phyloP scores from a whole-genome alignment of 1,140 invertebrate species.

The Oscheius sp. region DNA sequence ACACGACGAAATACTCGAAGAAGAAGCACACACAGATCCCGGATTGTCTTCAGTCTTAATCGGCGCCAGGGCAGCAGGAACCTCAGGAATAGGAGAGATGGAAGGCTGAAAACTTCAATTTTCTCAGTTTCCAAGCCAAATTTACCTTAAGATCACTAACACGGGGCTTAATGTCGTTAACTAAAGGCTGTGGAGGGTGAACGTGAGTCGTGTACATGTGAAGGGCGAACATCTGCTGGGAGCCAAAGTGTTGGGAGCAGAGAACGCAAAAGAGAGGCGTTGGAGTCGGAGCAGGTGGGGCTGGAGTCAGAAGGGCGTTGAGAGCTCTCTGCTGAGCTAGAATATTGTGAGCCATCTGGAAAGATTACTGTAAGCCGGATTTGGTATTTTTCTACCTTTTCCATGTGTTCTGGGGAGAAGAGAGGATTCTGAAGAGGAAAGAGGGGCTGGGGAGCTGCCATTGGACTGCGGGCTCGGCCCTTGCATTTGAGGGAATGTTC shows the following conservation, averaged over 20 bases:
- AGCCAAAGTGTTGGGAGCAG: constrained; percentile 32
- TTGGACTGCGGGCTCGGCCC: constrained; percentile 33
- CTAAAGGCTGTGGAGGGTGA: constrained; percentile 7
- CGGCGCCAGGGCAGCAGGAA: background rate
- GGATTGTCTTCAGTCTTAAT: constrained; percentile 27
- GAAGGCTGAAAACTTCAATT: too few species aligned
- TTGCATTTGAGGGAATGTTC: constrained; percentile 55
- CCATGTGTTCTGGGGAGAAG: constrained; percentile 24
- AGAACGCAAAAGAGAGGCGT: constrained; percentile 29
- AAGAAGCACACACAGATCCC: constrained; percentile 14
- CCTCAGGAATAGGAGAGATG: too few species aligned
- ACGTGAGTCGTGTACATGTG: constrained; percentile 37
- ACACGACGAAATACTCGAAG: constrained; percentile 43
- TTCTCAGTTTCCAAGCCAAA: too few species aligned
- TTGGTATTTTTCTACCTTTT: constrained; percentile 16
- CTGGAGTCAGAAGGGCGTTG: constrained; percentile 6
- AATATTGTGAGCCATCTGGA: constrained; percentile 26
- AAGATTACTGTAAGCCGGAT: background rate
- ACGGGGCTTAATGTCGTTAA: background rate
- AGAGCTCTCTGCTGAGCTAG: constrained; percentile 18
- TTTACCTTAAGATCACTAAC: too few species aligned
- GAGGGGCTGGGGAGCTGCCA: background rate
- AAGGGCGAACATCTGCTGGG: constrained; percentile 23
- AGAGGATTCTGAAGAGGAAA: background rate
- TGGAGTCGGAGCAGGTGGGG: constrained; percentile 13